Percentiles rank a stretch among this genome's conserved stretches.
These are phyloP conservation scores for Sminthurinus aureus DNA, from an alignment of 2,888 invertebrate species.

Conservation along the genomic window DNA sequence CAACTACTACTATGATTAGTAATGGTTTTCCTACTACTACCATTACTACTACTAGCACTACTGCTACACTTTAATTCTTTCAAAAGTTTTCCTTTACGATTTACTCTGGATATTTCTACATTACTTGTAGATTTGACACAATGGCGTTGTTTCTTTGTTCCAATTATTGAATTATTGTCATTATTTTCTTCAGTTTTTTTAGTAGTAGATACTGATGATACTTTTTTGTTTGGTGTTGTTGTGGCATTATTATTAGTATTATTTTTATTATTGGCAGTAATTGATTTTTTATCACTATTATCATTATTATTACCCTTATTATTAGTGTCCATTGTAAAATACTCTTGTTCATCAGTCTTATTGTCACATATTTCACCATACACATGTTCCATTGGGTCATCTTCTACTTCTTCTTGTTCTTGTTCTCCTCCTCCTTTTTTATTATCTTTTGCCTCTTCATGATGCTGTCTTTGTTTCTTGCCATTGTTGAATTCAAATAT, in stretches of 20 bases:
- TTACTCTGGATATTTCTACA: conserved; percentile 36
- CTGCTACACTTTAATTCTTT: conserved; percentile 31
- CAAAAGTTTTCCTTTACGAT: conserved; percentile 48
- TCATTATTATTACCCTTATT: conserved; percentile 37
- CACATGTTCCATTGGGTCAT: conserved; percentile 53
- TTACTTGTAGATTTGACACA: conserved; percentile 50
- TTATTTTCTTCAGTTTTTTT: not conserved
- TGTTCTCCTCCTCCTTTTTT: not conserved
- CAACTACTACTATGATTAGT: not conserved
- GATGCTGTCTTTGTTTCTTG: conserved; percentile 2
- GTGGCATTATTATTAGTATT: conserved; percentile 35
- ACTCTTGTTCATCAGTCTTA: conserved; percentile 40
- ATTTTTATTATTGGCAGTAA: too few relatives aligned
- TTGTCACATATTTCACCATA: conserved; percentile 56
- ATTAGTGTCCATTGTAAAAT: conserved; percentile 49
- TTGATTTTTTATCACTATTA: conserved; percentile 8
- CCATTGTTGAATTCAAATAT: not conserved
- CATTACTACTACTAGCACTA: not conserved
- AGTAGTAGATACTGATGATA: not conserved
- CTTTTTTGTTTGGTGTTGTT: conserved; percentile 13
- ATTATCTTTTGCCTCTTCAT: conserved; percentile 13
- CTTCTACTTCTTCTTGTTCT: not conserved
- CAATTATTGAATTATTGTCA: not conserved
- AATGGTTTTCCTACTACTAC: not conserved
- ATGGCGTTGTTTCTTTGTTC: conserved; percentile 30